Evolutionary conservation across 1,140 invertebrate genomes (phyloP).

Genomic region (Sycophila sp.): DNA sequence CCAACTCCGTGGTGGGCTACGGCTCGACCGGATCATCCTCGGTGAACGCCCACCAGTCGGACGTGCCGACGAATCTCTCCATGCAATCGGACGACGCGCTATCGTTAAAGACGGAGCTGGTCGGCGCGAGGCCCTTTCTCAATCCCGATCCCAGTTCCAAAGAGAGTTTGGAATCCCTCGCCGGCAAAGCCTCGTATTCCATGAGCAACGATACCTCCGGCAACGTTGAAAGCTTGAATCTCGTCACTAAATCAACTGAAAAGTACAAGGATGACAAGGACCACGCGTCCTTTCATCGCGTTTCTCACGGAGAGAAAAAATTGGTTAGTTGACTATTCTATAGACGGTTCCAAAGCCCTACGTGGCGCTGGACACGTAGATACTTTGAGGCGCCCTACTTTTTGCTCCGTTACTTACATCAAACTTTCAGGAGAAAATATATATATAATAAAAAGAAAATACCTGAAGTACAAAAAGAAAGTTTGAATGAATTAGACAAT

Average conservation of each 20-base stretch:
- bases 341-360: too few species aligned
- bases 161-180: background rate
- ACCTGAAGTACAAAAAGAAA: too few species aligned
- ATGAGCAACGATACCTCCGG: constrained; percentile 7
- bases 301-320: constrained; percentile 30
- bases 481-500: too few species aligned
- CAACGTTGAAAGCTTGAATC: constrained; percentile 56
- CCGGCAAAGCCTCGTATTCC: constrained; percentile 7
- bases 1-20: background rate
- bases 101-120: constrained; percentile 45
- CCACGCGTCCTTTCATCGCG: constrained; percentile 37
- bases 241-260: constrained; percentile 56
- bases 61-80: constrained; percentile 58
- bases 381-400: too few species aligned
- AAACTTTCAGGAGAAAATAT: too few species aligned
- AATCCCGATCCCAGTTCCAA: background rate
- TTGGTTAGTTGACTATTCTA: background rate
- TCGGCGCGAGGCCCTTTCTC: constrained; percentile 21
- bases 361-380: too few species aligned
- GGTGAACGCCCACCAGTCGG: constrained; percentile 7
- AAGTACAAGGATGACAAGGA: constrained; percentile 58
- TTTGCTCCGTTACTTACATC: too few species aligned
- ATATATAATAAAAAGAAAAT: background rate
- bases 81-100: constrained; percentile 56
- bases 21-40: background rate